A percentile compares a stretch with the other conserved stretches of the same genome.
phyloP scores from a whole-genome alignment of 2,888 invertebrate species.

The Theretra japonica region DNA sequence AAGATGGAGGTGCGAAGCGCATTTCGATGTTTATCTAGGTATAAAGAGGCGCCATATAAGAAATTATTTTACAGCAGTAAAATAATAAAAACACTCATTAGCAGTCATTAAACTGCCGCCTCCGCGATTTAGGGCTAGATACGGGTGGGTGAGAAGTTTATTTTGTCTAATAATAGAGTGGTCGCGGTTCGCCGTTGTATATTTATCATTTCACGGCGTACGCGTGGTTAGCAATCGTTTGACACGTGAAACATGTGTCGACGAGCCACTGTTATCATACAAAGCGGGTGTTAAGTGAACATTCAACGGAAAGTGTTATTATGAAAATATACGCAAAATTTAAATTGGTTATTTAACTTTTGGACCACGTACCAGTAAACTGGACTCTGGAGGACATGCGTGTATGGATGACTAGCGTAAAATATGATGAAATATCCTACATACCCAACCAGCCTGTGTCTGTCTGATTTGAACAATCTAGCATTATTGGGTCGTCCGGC shows the following conservation, averaged over 20 bases:
- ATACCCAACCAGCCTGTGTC: too few relatives aligned
- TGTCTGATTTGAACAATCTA: too few relatives aligned
- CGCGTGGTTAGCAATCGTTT: constrained; percentile 23
- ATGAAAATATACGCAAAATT: neutral
- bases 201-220: constrained; percentile 52
- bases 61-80: constrained; percentile 83
- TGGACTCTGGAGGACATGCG: too few relatives aligned
- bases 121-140: constrained; percentile 78
- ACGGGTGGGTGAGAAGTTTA: constrained; percentile 71
- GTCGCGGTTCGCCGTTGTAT: constrained; percentile 53
- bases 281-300: neutral
- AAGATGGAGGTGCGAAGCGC: constrained; percentile 83
- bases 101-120: constrained; percentile 81
- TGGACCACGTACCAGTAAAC: too few relatives aligned
- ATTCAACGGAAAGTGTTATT: neutral
- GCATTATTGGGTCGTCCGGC: too few relatives aligned
- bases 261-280: neutral
- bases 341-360: neutral
- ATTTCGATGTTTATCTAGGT: constrained; percentile 84
- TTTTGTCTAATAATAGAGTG: constrained; percentile 70
- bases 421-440: too few relatives aligned
- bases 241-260: constrained; percentile 16
- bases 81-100: constrained; percentile 84
- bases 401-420: too few relatives aligned
- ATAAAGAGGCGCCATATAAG: constrained; percentile 82